Evolutionary conservation across 2,888 invertebrate genomes (phyloP), one percentile per base, ranked within the genome.

Genomic region (Phlogophora meticulosa): DNA sequence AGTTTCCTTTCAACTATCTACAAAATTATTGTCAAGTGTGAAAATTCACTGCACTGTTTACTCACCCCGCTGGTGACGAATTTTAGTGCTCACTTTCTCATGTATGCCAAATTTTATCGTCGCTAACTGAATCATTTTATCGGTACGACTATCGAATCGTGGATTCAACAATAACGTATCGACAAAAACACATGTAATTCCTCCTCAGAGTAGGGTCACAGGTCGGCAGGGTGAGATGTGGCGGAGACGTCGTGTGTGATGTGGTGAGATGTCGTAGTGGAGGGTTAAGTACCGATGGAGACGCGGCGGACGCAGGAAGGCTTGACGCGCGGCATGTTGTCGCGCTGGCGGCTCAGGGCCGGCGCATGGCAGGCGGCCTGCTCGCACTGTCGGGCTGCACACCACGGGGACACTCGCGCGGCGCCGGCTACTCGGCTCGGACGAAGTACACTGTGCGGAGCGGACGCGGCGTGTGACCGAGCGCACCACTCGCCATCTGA

Each of bases 41-140:
- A 86, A 86, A 72, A 89, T 85, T 90, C 94, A 94, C 94, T 94
- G 90, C 94, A 95, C 94, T 94, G 91, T 93, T 90, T 94, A 95
- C 94, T 94, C 94, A 95, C 95, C 95, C 90, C 94, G 91, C 84
- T 86, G 91, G 88, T 88, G 91, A 86, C 92, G 91, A 87, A 88
- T 87, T 93, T 93, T 94, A 92, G 91, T 93, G 94, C 91, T 92
- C 93, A 95, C 95, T 94, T 94, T 95, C 92, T 93, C 92, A 86
- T 93, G 96, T 92, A 96, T 96, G 95, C 96, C 96, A 94, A 96
- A 96, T 95, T 96, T 96, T 88, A 96, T 96, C 89, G 96, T 96
- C 91, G 96, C 96, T 95, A 96, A 96, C 94, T 96, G 96, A 95
- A 96, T 96, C 96, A 96, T 96, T 82, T 77, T 93, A 92, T 95